Base-by-base conservation (phyloP, 2,888 invertebrate species). In the Chloroclysta siterata region DNA sequence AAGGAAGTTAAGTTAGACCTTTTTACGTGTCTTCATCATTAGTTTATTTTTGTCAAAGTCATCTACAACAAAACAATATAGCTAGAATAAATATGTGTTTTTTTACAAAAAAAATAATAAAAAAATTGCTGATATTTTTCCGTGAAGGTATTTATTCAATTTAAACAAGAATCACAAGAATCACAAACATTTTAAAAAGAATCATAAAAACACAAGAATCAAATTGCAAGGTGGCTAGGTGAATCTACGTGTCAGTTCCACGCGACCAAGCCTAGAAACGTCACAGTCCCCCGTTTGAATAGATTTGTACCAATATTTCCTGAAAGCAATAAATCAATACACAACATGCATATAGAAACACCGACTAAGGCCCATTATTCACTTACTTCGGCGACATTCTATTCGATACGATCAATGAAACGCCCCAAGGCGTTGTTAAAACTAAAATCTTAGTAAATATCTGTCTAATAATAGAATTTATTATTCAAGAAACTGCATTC, bases 351-450 rank as follows among this genome's bases (percentile, higher is more conserved):
- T 22, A 22, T 44, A 42, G 11, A 61, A 44, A 50, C 51, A 58
- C 50, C n/a, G 36, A 29, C 48, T 52, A 56, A 64, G 48, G 22
- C 53, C 33, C 39, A 54, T 64, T 66, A 66, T 64, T 66, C 64
- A 64, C 64, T 62, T 66, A 57, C 64, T 44, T 53, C 52, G 54
- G 66, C 60, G 66, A 68, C 65, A 68, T 63, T 65, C 53, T 66
- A 62, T 57, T 53, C 42, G 69, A 69, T 69, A 65, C 55, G 53
- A 69, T 66, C 69, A 53, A n/a, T 58, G 60, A 62, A 66, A 63
- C 53, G 54, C 56, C 61, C 17, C 7, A 63, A 63, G 59, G 68
- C 59, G 65, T 52, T 36, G 58, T 58, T 48, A 39, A 44, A 50
- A 51, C 41, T 51, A 29, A 58, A 58, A 51, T 58, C 57, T 59